Base-by-base conservation (phyloP, 2,888 invertebrate species). In the Embidobia sp. region DNA sequence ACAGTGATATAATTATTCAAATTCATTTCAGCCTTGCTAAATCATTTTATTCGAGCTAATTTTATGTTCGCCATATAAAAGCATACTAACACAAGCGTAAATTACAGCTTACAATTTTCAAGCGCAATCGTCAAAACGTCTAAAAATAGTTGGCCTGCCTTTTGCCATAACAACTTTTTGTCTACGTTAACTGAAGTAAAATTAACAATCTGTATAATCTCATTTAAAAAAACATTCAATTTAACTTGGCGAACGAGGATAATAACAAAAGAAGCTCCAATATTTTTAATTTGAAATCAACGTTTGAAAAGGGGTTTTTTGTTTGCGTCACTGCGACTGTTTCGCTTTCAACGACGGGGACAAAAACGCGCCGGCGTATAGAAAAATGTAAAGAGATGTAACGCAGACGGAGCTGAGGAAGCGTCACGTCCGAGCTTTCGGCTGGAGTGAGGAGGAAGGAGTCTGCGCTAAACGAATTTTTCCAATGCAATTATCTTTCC, bases 401-500 rank as follows among this genome's bases (percentile, higher is more conserved):
- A 59, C 37, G 18, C 57, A 11, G 57, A 40, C 31, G 11, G 51
- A 42, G 59, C 26, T 8, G 70, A 64, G 57, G 57, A 66, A 67
- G 55, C 46, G 53, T 67, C 67, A 75, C 67, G 61, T 75, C 61
- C 75, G 37, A 67, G 67, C 63, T 75, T 75, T 67, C 55, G 53
- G 61, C 48, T 19, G 26, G 18, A 53, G 72, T 61, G 66, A 40
- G 16, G 35, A 66, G 40, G 31, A 72, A 66, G 66, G 35, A 72
- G 48, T 40, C 42, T 46, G 15, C 80, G 79, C 82, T 83, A 84
- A 84, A 80, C 81, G 84, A 84, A 85, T 85, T 84, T 84, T 81
- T 80, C 81, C 83, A 79, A 82, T 81, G 83, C 83, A 85, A 85
- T 85, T 84, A 85, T 83, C 83, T 82, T 80, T 78, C 81, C 74